Conservation (phyloP, 2,797 vertebrate genomes). For the Coendou prehensilis region DNA sequence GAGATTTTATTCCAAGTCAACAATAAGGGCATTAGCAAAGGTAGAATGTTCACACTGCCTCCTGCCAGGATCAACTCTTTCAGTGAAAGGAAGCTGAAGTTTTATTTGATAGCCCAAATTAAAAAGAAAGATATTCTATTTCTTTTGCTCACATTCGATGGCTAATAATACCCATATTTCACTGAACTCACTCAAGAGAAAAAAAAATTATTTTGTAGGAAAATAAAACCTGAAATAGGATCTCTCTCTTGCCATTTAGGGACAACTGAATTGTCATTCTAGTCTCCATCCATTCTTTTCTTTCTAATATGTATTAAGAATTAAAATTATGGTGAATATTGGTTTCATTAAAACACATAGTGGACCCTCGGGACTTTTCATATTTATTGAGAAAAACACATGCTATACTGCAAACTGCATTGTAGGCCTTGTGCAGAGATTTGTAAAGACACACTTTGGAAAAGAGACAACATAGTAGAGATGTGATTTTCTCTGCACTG, state of each 20-base stretch:
- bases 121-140: background rate
- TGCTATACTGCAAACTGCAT: rapidly evolving
- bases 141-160: background rate
- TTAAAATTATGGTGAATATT: background rate
- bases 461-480: background rate
- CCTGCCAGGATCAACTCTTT: background rate
- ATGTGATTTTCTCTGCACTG: rapidly evolving
- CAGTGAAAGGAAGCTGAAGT: background rate
- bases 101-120: background rate
- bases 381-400: background rate
- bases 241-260: background rate
- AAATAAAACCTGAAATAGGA: background rate
- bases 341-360: background rate
- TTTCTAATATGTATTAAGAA: background rate
- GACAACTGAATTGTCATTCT: background rate
- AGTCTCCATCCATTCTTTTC: background rate
- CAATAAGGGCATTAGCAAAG: background rate
- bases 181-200: background rate
- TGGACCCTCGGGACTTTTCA: background rate
- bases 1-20: conserved; percentile 16
- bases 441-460: background rate
- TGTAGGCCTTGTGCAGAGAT: background rate
- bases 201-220: background rate
- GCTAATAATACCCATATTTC: background rate
- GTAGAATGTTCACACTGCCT: background rate